These are phyloP conservation scores for Mastomys coucha DNA, from an alignment of 2,113 vertebrate species.

Conservation along the genomic window DNA sequence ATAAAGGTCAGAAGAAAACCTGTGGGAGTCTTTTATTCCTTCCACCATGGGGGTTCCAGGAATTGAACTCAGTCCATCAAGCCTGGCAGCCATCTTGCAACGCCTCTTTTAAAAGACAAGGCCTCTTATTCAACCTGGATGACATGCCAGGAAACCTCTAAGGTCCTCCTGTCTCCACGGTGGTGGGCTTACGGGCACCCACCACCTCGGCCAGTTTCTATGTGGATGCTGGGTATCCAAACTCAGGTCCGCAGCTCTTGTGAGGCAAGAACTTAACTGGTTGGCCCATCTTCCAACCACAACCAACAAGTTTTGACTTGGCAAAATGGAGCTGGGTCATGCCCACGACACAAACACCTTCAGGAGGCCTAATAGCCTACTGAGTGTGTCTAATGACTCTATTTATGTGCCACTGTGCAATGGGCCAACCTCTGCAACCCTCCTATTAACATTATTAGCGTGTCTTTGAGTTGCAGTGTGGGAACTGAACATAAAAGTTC, in stretches of 20 bases:
- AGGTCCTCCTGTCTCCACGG: background rate
- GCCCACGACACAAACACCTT: slow-evolving; percentile 1
- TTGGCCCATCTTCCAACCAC: background rate
- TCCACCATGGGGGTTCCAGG: background rate
- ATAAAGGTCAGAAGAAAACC: background rate
- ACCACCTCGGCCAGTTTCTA: background rate
- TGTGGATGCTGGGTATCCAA: background rate
- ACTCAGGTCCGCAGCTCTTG: background rate
- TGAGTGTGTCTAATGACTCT: background rate
- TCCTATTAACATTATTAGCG: slow-evolving; percentile 29
- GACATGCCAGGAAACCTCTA: background rate
- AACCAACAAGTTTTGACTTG: background rate
- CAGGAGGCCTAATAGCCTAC: background rate
- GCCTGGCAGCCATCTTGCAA: background rate
- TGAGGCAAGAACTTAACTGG: background rate
- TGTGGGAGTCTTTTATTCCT: background rate
- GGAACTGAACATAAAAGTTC: slow-evolving; percentile 25
- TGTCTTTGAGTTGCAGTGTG: slow-evolving; percentile 53
- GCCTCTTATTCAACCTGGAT: background rate
- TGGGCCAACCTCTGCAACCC: background rate
- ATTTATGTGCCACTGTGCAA: background rate
- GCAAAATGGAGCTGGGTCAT: background rate
- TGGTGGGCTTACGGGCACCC: background rate
- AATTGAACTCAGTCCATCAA: background rate
- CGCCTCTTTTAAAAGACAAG: background rate